These are phyloP conservation scores for Ornithorhynchus anatinus DNA, from an alignment of 2,113 vertebrate genomes.

Conservation along the genomic window DNA sequence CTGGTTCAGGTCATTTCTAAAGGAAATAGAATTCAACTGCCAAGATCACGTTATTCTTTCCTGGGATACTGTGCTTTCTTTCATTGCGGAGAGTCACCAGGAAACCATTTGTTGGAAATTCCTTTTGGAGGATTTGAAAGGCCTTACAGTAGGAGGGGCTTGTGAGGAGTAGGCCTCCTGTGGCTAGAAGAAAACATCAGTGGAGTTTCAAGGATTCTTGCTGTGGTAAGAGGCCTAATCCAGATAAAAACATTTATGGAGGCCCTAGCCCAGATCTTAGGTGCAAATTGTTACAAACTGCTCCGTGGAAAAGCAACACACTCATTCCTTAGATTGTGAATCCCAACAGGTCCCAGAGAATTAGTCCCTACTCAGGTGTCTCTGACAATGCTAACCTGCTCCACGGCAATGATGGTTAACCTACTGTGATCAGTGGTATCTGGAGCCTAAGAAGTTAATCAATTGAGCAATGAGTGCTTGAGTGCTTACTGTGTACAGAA, in stretches of 20 bases:
- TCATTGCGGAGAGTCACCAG: background rate
- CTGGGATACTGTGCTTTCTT: background rate
- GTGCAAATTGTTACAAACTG: background rate
- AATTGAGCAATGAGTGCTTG: no score
- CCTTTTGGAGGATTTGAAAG: background rate
- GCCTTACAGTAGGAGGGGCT: background rate
- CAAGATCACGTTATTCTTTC: background rate
- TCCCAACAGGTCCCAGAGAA: no score
- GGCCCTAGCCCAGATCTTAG: background rate
- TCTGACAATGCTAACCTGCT: background rate
- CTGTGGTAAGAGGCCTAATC: background rate
- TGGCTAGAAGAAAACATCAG: background rate
- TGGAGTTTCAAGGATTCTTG: background rate
- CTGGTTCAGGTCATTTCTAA: background rate
- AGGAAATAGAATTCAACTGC: constrained; percentile 6
- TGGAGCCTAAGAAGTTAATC: no score
- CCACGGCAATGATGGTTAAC: no score
- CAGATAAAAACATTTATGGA: constrained; percentile 20
- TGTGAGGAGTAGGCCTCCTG: background rate
- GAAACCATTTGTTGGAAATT: background rate
- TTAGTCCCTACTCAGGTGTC: no score
- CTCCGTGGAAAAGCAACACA: background rate
- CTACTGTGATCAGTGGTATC: no score
- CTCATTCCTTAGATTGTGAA: background rate
- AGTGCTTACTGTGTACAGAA: no score